A percentile compares a stretch with the other conserved stretches of the same genome.
Conservation (phyloP, 2,113 vertebrate species). For the Cheirogaleus medius region DNA sequence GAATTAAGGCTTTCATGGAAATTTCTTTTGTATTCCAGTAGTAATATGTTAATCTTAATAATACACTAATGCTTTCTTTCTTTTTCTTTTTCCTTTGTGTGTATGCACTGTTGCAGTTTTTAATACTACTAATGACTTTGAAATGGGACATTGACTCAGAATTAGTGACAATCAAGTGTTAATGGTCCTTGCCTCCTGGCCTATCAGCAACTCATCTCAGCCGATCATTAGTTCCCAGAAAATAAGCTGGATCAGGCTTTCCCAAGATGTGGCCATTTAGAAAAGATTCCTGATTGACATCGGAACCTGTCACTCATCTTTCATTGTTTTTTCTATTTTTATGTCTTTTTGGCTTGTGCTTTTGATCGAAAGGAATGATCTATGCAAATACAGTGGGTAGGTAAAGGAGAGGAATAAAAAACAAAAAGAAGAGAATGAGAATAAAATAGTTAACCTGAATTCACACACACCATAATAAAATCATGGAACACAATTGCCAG, state of each 20-base stretch:
- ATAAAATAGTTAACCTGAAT: conserved; percentile 35
- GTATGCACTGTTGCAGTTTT: conserved; percentile 61
- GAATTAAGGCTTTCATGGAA: background rate
- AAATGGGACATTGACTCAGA: conserved; percentile 73
- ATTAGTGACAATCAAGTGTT: conserved; percentile 74
- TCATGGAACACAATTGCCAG: background rate
- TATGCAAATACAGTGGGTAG: background rate
- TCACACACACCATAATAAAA: conserved; percentile 33
- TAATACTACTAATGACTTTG: conserved; percentile 72
- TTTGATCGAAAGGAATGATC: background rate
- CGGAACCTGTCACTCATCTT: background rate
- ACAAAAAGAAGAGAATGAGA: conserved; percentile 37
- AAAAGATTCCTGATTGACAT: conserved; percentile 30
- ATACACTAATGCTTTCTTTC: background rate
- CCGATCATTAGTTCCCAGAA: conserved; percentile 67
- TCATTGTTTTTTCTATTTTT: conserved; percentile 21
- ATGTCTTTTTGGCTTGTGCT: background rate
- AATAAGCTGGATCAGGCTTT: conserved; percentile 65
- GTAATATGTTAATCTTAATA: conserved; percentile 7
- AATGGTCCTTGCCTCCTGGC: conserved; percentile 68
- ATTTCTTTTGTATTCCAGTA: conserved; percentile 2
- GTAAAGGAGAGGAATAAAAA: conserved; percentile 2
- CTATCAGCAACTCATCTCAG: conserved; percentile 68
- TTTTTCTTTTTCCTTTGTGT: conserved; percentile 43
- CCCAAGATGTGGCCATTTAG: conserved; percentile 44